These are phyloP conservation scores for Biston stratarius DNA, from an alignment of 2,888 invertebrate species.

Conservation along the genomic window DNA sequence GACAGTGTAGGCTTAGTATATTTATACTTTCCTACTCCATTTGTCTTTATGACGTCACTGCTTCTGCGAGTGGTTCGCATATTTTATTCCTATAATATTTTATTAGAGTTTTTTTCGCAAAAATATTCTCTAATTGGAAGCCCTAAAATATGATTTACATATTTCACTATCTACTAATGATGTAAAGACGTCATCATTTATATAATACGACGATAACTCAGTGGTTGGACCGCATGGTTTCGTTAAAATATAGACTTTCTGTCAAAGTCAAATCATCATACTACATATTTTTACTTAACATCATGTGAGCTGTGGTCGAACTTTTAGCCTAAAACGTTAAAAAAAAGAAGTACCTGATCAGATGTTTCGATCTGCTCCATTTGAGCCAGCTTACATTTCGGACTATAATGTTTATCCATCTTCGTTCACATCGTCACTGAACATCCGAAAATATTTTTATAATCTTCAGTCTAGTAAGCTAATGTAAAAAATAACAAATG, in stretches of 20 bases:
- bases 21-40: not conserved
- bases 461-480: no score
- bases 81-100: not conserved
- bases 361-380: no score
- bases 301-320: no score
- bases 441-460: no score
- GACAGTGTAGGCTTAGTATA: not conserved
- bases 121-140: slow-evolving; percentile 21
- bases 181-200: slow-evolving; percentile 12
- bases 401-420: no score
- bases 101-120: not conserved
- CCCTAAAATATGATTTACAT: slow-evolving; percentile 24
- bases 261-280: not conserved
- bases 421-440: no score
- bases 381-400: no score
- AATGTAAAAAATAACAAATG: no score
- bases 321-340: no score
- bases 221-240: not conserved
- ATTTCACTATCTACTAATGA: not conserved
- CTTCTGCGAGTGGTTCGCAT: not conserved
- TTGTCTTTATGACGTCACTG: slow-evolving; percentile 6
- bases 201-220: not conserved
- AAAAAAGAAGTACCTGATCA: no score
- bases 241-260: not conserved
- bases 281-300: not conserved